Conservation (phyloP, 2,113 vertebrate species). For the Benthochromis sp. region DNA sequence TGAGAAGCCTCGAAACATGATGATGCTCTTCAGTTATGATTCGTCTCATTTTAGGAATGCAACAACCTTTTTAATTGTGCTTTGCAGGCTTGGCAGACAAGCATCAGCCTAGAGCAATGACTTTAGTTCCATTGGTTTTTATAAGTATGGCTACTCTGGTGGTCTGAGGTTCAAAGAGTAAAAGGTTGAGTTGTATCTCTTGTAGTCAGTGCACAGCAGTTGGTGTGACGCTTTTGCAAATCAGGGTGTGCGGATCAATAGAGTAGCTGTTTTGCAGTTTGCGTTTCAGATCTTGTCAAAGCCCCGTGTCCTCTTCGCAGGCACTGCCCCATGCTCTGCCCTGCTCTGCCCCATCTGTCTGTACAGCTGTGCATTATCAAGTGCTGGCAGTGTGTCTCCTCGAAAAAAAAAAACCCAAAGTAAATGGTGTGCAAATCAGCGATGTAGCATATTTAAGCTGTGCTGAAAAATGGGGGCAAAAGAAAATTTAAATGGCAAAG, state of each 20-base stretch:
- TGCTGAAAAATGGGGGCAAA: slow-evolving; percentile 21
- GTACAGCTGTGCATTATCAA: slow-evolving; percentile 56
- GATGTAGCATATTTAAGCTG: neutral
- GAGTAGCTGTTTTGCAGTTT: slow-evolving; percentile 11
- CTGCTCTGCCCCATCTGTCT: neutral
- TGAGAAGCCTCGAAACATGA: neutral
- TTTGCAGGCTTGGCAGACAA: neutral
- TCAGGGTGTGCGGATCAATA: neutral
- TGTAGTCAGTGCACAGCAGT: neutral
- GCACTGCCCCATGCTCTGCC: neutral
- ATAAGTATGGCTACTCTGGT: neutral
- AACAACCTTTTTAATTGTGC: neutral
- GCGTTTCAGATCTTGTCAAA: neutral
- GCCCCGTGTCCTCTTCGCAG: neutral
- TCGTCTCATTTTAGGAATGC: neutral
- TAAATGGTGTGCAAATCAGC: slow-evolving; percentile 42
- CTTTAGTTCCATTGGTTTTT: neutral
- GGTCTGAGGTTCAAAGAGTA: neutral
- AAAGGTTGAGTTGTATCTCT: neutral
- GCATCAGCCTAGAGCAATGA: neutral
- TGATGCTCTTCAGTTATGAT: neutral
- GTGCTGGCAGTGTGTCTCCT: slow-evolving; percentile 14
- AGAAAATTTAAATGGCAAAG: slow-evolving; percentile 29
- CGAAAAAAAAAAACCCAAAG: accelerated
- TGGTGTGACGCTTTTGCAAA: neutral